Conservation (phyloP, 2,113 vertebrate species). For the Amphiprion percula region DNA sequence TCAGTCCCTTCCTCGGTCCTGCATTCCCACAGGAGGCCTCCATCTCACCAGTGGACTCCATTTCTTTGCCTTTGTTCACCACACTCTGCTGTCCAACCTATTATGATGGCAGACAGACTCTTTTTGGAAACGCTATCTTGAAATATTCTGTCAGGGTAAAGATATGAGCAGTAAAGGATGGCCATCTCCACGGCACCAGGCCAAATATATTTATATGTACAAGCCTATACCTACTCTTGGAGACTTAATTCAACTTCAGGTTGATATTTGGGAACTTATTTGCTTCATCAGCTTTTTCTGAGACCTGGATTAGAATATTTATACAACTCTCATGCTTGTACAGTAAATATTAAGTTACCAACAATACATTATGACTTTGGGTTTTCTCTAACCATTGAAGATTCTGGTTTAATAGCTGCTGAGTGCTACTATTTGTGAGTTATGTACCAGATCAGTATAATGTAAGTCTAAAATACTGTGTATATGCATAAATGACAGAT, state of each 20-base stretch:
- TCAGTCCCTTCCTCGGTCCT: constrained; percentile 43
- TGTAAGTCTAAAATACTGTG: not conserved
- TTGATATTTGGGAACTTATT: no score
- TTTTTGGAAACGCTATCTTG: not conserved
- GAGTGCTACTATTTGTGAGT: not conserved
- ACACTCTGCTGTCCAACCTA: not conserved
- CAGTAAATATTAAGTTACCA: no score
- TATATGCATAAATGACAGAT: constrained; percentile 33
- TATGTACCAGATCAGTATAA: not conserved
- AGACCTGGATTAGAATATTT: not conserved
- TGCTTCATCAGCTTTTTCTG: no score
- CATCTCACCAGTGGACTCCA: constrained; percentile 29
- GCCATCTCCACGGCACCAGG: no score
- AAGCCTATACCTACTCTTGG: no score
- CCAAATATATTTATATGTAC: no score
- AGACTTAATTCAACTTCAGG: no score
- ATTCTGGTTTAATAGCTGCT: not conserved
- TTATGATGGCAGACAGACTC: not conserved
- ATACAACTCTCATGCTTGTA: not conserved
- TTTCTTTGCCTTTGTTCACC: constrained; percentile 33
- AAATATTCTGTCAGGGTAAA: not conserved
- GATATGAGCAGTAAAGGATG: not conserved
- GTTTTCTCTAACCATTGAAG: not conserved
- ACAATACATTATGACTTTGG: not conserved
- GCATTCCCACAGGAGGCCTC: constrained; percentile 36